Conservation (phyloP, 2,113 vertebrate genomes). For the Noturus placidus region DNA sequence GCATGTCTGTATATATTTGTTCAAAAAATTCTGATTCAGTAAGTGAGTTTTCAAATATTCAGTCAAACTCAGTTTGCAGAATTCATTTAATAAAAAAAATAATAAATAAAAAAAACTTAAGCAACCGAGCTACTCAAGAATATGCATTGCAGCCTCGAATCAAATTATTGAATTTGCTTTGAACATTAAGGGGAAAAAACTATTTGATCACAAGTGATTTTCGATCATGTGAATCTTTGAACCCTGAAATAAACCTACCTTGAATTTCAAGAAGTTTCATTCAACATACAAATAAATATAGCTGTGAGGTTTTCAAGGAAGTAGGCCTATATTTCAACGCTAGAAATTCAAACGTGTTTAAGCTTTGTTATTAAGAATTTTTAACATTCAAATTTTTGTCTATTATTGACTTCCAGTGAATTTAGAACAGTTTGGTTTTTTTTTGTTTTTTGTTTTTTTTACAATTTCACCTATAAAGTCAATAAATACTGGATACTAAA, state of each 20-base stretch:
- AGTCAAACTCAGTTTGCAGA: background rate
- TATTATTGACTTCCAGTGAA: too few species aligned
- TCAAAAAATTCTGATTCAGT: background rate
- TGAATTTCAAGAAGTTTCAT: background rate
- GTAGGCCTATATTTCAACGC: background rate
- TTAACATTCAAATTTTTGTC: background rate
- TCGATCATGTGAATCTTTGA: background rate
- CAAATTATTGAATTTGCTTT: background rate
- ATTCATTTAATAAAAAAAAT: background rate
- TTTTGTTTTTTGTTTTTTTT: too few species aligned
- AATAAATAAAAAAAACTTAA: background rate
- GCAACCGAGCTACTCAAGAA: background rate
- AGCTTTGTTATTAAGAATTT: background rate
- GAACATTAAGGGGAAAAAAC: background rate
- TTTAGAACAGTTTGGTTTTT: too few species aligned
- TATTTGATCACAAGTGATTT: background rate
- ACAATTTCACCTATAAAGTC: too few species aligned
- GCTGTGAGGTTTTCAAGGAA: background rate
- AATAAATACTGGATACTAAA: too few species aligned
- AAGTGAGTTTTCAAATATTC: background rate
- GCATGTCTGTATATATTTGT: background rate
- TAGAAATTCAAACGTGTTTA: background rate
- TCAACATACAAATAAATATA: background rate
- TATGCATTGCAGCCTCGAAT: background rate
- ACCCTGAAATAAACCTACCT: background rate